These are phyloP conservation scores for Globodera ellingtonae DNA, from an alignment of 1,140 invertebrate species.

Conservation along the genomic window DNA sequence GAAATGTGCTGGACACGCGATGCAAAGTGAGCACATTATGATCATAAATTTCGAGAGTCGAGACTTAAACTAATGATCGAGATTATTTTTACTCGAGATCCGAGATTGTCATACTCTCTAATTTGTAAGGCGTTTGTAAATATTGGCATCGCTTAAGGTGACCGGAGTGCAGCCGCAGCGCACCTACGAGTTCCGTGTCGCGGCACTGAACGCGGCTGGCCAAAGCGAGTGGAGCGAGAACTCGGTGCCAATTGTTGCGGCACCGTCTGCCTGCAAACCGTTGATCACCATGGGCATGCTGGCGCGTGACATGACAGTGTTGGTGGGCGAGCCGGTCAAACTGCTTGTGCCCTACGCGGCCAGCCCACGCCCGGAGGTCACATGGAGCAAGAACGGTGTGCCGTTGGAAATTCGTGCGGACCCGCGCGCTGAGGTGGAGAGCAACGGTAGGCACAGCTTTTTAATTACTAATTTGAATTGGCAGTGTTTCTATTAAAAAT, in stretches of 20 bases:
- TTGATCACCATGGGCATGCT: conserved; percentile 51
- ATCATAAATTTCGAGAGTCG: conserved; percentile 69
- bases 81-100: conserved; percentile 60
- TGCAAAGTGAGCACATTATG: conserved; percentile 62
- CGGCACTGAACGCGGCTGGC: conserved; percentile 89
- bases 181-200: conserved; percentile 94
- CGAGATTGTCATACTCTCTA: too few species aligned
- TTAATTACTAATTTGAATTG: too few species aligned
- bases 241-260: conserved; percentile 85
- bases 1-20: conserved; percentile 77
- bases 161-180: conserved; percentile 87
- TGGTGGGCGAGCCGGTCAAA: conserved; percentile 54
- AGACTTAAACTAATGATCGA: conserved; percentile 69
- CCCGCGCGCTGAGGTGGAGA: conserved; percentile 84
- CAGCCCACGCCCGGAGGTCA: conserved; percentile 82
- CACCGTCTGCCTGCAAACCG: conserved; percentile 77
- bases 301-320: conserved; percentile 39
- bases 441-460: conserved; percentile 67
- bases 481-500: too few species aligned
- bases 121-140: background rate
- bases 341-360: conserved; percentile 72
- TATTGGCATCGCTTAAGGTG: conserved; percentile 67
- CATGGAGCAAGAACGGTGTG: conserved; percentile 82
- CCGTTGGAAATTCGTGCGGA: conserved; percentile 75
- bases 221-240: conserved; percentile 86